Evolutionary conservation across 2,888 invertebrate genomes (phyloP).

Genomic region (Stenodera caucasica): DNA sequence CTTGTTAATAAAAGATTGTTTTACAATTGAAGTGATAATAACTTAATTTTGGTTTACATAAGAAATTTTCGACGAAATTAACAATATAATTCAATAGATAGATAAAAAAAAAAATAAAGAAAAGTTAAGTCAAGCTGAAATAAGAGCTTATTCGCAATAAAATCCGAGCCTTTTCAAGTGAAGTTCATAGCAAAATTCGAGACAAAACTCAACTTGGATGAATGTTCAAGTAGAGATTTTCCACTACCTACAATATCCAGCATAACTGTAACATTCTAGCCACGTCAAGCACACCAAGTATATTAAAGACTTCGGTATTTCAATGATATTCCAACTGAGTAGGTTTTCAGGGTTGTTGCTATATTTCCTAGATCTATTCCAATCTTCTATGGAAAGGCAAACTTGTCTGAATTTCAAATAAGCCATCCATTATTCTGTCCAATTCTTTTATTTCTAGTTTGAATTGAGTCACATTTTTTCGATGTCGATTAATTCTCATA

Average conservation of each 20-base stretch:
- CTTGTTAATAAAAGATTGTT: neutral
- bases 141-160: too few relatives aligned
- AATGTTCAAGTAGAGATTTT: neutral
- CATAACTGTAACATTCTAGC: neutral
- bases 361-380: neutral
- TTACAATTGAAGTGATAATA: neutral
- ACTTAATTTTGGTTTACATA: neutral
- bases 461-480: too few relatives aligned
- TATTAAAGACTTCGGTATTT: neutral
- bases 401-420: neutral
- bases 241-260: neutral
- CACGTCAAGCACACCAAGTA: neutral
- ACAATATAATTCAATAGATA: neutral
- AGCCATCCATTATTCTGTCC: neutral
- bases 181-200: too few relatives aligned
- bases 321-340: neutral
- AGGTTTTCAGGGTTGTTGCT: neutral
- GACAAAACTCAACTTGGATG: neutral
- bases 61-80: neutral
- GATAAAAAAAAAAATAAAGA: neutral
- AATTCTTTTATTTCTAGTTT: neutral
- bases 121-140: neutral
- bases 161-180: too few relatives aligned
- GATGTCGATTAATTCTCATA: too few relatives aligned
- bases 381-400: neutral